Evolutionary conservation across 1,140 invertebrate genomes (phyloP).

Genomic region (Ephestia elutella): DNA sequence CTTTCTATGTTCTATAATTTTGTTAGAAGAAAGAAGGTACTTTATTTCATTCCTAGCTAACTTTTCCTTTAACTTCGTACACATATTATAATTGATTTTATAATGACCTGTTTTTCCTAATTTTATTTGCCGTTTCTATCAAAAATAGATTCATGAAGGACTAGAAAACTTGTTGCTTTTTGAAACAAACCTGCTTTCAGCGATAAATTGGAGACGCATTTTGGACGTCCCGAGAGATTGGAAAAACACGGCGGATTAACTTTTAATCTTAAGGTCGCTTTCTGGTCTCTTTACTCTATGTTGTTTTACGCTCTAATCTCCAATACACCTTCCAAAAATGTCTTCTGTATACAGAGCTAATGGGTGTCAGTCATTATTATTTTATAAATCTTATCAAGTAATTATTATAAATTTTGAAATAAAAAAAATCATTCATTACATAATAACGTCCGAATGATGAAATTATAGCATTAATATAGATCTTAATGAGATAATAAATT

Average conservation of each 20-base stretch:
- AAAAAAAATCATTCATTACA: too few relatives aligned
- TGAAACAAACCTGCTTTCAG: not conserved
- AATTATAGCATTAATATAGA: too few relatives aligned
- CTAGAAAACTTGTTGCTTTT: slow-evolving; percentile 2
- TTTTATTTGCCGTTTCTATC: not conserved
- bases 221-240: not conserved
- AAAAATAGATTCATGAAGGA: not conserved
- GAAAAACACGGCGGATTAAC: not conserved
- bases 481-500: too few relatives aligned
- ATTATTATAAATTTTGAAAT: too few relatives aligned
- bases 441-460: too few relatives aligned
- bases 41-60: too few relatives aligned
- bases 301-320: not conserved
- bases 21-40: too few relatives aligned
- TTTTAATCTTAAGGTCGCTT: not conserved
- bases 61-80: too few relatives aligned
- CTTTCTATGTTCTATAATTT: too few relatives aligned
- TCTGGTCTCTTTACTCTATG: not conserved
- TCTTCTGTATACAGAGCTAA: not conserved
- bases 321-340: not conserved
- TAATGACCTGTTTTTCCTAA: too few relatives aligned
- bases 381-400: too few relatives aligned
- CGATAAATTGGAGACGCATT: not conserved
- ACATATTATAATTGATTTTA: too few relatives aligned
- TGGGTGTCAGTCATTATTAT: not conserved